phyloP scores from a whole-genome alignment of 2,797 vertebrate genomes.

The Alcedo atthis region DNA sequence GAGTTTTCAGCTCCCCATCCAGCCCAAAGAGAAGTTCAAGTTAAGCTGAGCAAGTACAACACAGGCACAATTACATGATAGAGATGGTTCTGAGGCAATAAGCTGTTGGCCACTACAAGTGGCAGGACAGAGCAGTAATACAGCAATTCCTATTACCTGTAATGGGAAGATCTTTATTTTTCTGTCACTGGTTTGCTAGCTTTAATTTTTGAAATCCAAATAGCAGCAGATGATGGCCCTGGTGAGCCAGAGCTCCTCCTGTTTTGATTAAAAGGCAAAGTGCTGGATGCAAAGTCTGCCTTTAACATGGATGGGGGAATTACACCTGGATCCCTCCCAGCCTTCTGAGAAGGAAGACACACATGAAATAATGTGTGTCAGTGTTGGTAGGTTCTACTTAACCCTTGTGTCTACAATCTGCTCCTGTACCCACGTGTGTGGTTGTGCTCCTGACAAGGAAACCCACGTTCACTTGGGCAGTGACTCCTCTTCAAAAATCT shows the following conservation, averaged over 20 bases:
- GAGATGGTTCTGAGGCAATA: not conserved
- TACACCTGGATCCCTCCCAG: no score
- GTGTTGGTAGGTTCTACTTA: not conserved
- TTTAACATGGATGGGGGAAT: not conserved
- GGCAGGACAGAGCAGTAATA: not conserved
- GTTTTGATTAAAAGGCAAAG: not conserved
- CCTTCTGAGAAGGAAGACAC: not conserved
- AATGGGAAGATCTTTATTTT: not conserved
- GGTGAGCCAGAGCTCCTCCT: fast-evolving
- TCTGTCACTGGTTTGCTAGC: not conserved
- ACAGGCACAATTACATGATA: not conserved
- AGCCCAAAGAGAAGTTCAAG: not conserved
- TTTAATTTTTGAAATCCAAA: not conserved
- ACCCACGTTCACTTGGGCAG: not conserved
- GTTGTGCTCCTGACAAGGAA: not conserved
- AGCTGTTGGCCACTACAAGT: not conserved
- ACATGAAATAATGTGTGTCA: not conserved
- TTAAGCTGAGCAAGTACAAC: not conserved
- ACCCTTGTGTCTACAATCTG: not conserved
- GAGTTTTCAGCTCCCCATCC: not conserved
- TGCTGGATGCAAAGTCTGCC: not conserved
- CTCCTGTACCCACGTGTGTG: not conserved
- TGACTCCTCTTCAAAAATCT: not conserved
- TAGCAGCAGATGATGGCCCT: not conserved
- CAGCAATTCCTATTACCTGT: not conserved